Conservation (phyloP, 1,140 invertebrate genomes). For the Pygmarrhopalites habei region DNA sequence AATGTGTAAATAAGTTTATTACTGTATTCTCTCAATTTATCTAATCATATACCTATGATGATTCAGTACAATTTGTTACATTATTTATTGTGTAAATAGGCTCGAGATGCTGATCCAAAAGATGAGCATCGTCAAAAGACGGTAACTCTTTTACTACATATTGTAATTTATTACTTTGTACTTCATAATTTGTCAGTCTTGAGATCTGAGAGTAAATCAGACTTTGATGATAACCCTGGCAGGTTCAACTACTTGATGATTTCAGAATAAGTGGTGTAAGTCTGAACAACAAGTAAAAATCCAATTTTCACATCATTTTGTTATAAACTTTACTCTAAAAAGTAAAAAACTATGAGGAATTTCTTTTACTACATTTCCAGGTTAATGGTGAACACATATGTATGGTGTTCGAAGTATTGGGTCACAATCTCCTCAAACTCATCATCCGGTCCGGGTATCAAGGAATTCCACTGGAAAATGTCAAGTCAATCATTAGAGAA, state of each 20-base stretch:
- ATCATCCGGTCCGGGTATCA: constrained; percentile 97
- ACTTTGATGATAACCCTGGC: no score
- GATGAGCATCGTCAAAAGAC: constrained; percentile 91
- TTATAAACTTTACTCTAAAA: no score
- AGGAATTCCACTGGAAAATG: constrained; percentile 90
- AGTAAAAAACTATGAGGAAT: no score
- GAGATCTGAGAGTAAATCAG: no score
- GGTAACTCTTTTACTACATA: no score
- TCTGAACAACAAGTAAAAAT: no score
- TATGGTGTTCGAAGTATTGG: constrained; percentile 93
- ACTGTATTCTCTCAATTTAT: no score
- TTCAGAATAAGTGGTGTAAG: constrained; percentile 94
- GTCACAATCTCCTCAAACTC: constrained; percentile 92
- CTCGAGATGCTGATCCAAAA: constrained; percentile 75
- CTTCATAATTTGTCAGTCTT: no score
- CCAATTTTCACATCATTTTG: no score
- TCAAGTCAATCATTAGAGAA: constrained; percentile 91
- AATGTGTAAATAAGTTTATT: constrained; percentile 72
- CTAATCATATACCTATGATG: no score
- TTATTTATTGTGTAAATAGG: neutral
- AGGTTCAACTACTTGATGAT: constrained; percentile 93
- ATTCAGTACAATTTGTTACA: neutral
- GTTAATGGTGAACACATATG: constrained; percentile 94
- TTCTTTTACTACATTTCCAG: no score
- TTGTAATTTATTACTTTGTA: no score